Conservation (phyloP, 2,113 vertebrate species). For the Dicaeum eximium region DNA sequence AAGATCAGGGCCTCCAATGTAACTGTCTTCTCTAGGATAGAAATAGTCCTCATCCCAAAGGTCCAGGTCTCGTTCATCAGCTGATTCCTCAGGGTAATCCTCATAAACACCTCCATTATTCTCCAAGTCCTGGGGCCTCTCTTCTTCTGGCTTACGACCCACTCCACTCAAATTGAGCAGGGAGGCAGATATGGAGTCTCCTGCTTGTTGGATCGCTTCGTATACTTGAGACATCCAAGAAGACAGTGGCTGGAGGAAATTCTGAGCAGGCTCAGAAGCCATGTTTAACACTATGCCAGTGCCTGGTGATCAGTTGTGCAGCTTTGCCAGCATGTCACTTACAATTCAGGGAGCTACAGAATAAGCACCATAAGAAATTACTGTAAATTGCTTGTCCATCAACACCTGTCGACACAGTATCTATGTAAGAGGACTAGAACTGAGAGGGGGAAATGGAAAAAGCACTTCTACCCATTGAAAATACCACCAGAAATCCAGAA, state of each 20-base stretch:
- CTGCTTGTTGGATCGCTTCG: conserved; percentile 75
- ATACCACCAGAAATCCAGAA: conserved; percentile 24
- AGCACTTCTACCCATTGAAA: conserved; percentile 23
- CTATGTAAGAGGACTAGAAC: conserved; percentile 34
- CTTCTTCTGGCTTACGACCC: conserved; percentile 41
- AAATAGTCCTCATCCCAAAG: conserved; percentile 44
- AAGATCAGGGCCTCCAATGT: background rate
- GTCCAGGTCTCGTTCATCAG: conserved; percentile 32
- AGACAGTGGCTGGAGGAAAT: conserved; percentile 74
- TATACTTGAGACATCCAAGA: conserved; percentile 80
- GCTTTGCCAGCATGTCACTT: conserved; percentile 65
- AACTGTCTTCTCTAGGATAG: conserved; percentile 21
- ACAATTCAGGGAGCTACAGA: conserved; percentile 67
- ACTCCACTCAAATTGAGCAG: conserved; percentile 66
- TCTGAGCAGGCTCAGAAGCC: conserved; percentile 71
- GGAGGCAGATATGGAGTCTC: conserved; percentile 66
- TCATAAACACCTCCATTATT: conserved; percentile 32
- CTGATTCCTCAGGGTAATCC: conserved; percentile 50
- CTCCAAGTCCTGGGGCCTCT: conserved; percentile 51
- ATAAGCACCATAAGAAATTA: conserved; percentile 71
- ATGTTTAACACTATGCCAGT: conserved; percentile 63
- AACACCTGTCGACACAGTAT: conserved; percentile 53
- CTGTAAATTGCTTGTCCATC: conserved; percentile 61
- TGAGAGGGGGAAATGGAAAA: conserved; percentile 59
- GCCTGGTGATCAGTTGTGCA: conserved; percentile 51